phyloP scores from a whole-genome alignment of 2,888 invertebrate genomes.

The Mesochorus sp. region DNA sequence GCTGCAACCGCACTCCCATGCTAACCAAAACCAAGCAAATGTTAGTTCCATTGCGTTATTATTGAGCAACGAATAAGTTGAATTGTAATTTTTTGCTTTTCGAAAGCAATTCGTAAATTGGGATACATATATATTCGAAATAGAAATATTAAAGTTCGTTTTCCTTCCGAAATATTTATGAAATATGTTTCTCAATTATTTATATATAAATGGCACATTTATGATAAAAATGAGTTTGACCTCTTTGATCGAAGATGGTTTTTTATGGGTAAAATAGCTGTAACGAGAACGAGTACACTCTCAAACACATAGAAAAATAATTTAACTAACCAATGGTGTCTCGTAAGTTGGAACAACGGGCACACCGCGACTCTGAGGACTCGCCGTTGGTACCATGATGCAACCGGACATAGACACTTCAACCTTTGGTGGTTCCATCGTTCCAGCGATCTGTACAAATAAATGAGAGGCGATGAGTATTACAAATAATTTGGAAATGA shows the following conservation, averaged over 20 bases:
- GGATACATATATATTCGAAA: no score
- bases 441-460: conserved; percentile 72
- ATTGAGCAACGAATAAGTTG: no score
- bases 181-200: no score
- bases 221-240: no score
- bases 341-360: conserved; percentile 85
- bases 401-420: conserved; percentile 84
- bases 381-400: conserved; percentile 84
- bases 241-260: no score
- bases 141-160: no score
- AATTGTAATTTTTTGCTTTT: conserved; percentile 9
- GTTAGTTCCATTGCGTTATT: conserved; percentile 69
- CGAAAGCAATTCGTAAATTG: conserved; percentile 44
- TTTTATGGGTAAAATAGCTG: no score
- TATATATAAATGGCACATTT: no score
- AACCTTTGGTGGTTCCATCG: conserved; percentile 84
- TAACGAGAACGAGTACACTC: no score
- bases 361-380: conserved; percentile 84
- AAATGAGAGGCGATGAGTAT: no score
- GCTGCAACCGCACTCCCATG: conserved; percentile 79
- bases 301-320: conserved; percentile 22
- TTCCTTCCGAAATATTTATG: no score
- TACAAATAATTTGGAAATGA: no score
- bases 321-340: conserved; percentile 87
- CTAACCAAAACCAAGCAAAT: conserved; percentile 78